A percentile compares a stretch with the other conserved stretches of the same genome.
phyloP scores from a whole-genome alignment of 2,888 invertebrate genomes.

The Drosophila nr. perissopoda region DNA sequence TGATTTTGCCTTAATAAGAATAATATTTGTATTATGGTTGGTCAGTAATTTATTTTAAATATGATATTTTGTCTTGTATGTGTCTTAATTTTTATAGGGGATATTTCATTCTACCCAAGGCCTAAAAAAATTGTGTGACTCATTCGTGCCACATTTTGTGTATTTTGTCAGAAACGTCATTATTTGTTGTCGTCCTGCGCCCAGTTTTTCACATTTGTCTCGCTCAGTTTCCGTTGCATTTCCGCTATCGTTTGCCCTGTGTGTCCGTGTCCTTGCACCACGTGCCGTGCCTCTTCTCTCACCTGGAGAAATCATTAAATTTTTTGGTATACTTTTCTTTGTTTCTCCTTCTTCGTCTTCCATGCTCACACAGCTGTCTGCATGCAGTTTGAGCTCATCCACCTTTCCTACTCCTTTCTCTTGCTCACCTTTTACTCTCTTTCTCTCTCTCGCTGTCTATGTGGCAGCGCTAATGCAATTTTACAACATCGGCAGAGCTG shows the following conservation, averaged over 20 bases:
- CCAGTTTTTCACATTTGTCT: conserved; percentile 41
- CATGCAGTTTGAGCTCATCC: conserved; percentile 40
- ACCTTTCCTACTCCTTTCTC: conserved; percentile 15
- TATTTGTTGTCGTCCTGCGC: conserved; percentile 50
- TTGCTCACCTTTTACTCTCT: conserved; percentile 2
- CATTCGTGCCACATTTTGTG: conserved; percentile 29
- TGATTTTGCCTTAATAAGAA: not conserved
- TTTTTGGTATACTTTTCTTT: conserved; percentile 79
- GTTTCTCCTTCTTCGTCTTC: conserved; percentile 20
- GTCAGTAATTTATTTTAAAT: not conserved
- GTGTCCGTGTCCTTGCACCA: conserved; percentile 53
- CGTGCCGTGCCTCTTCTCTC: conserved; percentile 38
- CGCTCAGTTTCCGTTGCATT: conserved; percentile 37
- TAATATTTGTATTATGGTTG: not conserved
- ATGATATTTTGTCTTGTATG: not conserved
- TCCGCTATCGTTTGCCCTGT: conserved; percentile 30
- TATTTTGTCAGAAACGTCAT: conserved; percentile 57
- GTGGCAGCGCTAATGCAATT: conserved; percentile 45
- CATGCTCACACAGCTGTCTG: conserved; percentile 53
- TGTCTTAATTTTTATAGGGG: not conserved
- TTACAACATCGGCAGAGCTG: conserved; percentile 23
- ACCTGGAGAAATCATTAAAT: conserved; percentile 80
- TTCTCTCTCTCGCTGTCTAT: conserved; percentile 11
- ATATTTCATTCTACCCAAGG: conserved; percentile 10
- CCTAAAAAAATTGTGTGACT: conserved; percentile 34